Evolutionary conservation across 2,797 vertebrate species (phyloP).

Genomic region (Mastacembelus armatus): DNA sequence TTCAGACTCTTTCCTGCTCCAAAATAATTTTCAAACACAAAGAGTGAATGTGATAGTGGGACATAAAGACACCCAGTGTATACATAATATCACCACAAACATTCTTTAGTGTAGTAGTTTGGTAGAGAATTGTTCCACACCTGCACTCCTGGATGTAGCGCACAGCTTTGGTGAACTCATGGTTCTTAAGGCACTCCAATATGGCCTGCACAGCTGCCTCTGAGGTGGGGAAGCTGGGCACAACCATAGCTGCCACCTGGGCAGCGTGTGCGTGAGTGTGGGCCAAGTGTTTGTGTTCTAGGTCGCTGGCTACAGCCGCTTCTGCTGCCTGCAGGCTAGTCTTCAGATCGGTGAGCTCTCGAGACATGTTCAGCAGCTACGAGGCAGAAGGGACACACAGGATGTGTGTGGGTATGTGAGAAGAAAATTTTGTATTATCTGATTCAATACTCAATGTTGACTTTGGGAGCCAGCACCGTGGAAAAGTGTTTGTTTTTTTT

Average conservation of each 20-base stretch:
- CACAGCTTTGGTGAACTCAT: conserved; percentile 92
- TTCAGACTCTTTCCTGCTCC: not conserved
- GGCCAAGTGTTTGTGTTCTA: conserved; percentile 81
- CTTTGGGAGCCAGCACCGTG: not conserved
- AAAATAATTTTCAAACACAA: not conserved
- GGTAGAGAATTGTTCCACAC: conserved; percentile 70
- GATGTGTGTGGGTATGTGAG: not conserved
- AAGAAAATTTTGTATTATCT: not conserved
- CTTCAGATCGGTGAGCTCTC: conserved; percentile 94
- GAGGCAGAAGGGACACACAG: conserved; percentile 16
- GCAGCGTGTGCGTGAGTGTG: conserved; percentile 77
- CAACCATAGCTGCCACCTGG: conserved; percentile 77
- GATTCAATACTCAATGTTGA: conserved; percentile 5
- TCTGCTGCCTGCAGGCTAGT: conserved; percentile 92
- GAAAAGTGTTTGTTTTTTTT: not conserved
- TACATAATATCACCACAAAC: not conserved
- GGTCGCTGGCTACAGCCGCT: conserved; percentile 88
- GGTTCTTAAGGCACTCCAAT: conserved; percentile 95
- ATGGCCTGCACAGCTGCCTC: conserved; percentile 97
- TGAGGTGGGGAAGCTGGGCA: conserved; percentile 89
- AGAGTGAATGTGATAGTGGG: not conserved
- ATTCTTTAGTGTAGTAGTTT: not conserved
- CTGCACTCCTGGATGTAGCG: conserved; percentile 96
- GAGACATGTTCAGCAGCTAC: conserved; percentile 97
- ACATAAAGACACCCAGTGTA: not conserved